A percentile compares a stretch with the other conserved stretches of the same genome.
These are phyloP conservation scores for Nesidiocoris tenuis DNA, from an alignment of 2,888 invertebrate genomes.

Conservation along the genomic window DNA sequence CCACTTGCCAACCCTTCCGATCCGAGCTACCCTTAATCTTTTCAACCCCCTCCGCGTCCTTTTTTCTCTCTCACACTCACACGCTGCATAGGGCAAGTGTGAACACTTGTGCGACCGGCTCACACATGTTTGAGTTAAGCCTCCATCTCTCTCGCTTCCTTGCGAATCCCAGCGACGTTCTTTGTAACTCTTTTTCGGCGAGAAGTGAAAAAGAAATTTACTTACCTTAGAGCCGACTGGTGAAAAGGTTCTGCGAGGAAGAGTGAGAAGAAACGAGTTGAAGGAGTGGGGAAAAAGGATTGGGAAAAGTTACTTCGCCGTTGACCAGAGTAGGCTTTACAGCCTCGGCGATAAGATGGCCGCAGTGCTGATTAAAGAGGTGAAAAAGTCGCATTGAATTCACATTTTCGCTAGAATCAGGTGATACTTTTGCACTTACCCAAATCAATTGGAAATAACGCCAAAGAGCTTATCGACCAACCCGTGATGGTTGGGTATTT, in stretches of 20 bases:
- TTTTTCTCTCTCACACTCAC: slow-evolving; percentile 1
- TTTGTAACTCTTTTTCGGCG: neutral
- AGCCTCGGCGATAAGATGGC: slow-evolving; percentile 34
- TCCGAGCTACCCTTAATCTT: slow-evolving; percentile 30
- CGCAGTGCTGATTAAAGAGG: slow-evolving; percentile 34
- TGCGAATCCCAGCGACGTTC: neutral
- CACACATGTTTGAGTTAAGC: neutral
- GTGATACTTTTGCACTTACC: no score
- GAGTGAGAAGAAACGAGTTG: neutral
- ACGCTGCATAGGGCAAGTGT: neutral
- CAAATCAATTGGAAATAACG: no score
- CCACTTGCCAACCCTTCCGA: slow-evolving; percentile 27
- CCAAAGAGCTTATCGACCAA: no score
- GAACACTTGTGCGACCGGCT: neutral
- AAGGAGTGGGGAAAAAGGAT: neutral
- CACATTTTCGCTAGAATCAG: no score
- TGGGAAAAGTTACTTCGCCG: neutral
- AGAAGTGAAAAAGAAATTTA: slow-evolving; percentile 38
- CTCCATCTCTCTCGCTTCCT: neutral
- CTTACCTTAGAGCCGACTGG: neutral
- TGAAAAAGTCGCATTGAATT: no score
- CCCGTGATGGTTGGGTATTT: no score
- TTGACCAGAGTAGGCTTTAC: no score
- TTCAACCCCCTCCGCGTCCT: neutral
- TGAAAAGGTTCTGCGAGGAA: neutral